Conservation (phyloP, 2,888 invertebrate genomes). For the Nematopogon swammerdamellus region DNA sequence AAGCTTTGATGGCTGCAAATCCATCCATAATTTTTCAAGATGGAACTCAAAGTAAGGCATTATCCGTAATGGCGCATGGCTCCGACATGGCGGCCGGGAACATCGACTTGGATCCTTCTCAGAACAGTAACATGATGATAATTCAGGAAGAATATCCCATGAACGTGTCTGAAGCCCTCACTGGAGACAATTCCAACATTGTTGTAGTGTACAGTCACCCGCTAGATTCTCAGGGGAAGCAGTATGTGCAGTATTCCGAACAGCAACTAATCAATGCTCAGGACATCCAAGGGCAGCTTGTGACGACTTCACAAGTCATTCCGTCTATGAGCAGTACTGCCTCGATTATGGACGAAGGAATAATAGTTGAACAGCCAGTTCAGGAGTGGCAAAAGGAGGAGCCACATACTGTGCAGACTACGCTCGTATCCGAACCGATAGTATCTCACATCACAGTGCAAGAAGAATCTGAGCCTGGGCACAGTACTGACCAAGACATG, state of each 20-base stretch:
- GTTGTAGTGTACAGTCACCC: conserved; percentile 63
- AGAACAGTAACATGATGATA: conserved; percentile 61
- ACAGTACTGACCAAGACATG: conserved; percentile 34
- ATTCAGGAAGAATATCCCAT: conserved; percentile 58
- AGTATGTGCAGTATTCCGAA: conserved; percentile 35
- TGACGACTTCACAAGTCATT: conserved; percentile 36
- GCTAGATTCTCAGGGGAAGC: conserved; percentile 52
- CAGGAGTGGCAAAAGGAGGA: not conserved
- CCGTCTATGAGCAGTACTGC: conserved; percentile 12
- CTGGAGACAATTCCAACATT: conserved; percentile 56
- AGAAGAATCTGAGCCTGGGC: conserved; percentile 6
- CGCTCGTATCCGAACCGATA: not conserved
- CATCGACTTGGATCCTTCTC: conserved; percentile 45
- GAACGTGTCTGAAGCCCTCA: conserved; percentile 46
- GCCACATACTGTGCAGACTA: not conserved
- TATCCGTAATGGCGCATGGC: conserved; percentile 34
- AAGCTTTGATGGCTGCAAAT: conserved; percentile 40
- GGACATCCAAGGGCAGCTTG: conserved; percentile 34
- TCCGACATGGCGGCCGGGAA: conserved; percentile 22
- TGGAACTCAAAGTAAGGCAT: conserved; percentile 31
- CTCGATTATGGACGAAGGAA: not conserved
- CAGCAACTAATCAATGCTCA: conserved; percentile 40
- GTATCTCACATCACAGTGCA: conserved; percentile 2
- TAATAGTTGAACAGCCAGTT: not conserved
- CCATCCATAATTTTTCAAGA: conserved; percentile 45